Evolutionary conservation across 2,113 vertebrate species (phyloP).

Genomic region (Cheilinus undulatus): DNA sequence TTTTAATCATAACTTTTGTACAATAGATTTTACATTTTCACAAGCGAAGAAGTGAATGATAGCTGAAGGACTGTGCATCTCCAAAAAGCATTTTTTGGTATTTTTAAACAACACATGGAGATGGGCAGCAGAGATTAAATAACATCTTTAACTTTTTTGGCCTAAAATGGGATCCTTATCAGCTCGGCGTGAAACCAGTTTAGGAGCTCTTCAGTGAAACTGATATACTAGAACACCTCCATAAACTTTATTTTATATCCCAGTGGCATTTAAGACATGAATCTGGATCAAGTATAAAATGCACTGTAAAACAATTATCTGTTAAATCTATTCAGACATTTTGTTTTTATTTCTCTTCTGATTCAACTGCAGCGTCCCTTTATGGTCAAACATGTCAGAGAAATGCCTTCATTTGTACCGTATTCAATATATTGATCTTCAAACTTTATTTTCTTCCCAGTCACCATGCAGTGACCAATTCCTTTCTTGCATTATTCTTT

Average conservation of each 20-base stretch:
- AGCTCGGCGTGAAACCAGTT: not conserved
- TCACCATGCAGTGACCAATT: slow-evolving; percentile 46
- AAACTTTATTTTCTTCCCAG: slow-evolving; percentile 13
- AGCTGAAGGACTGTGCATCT: slow-evolving; percentile 60
- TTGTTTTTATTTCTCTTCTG: slow-evolving; percentile 1
- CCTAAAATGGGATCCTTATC: not conserved
- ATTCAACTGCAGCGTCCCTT: slow-evolving; percentile 5
- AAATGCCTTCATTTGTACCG: slow-evolving; percentile 14
- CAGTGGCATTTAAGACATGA: slow-evolving; percentile 6
- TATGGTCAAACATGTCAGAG: slow-evolving; percentile 16
- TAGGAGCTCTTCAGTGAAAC: not conserved
- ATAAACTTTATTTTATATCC: not conserved
- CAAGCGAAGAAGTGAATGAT: slow-evolving; percentile 81
- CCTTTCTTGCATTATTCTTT: slow-evolving; percentile 9
- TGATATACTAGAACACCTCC: slow-evolving; percentile 6
- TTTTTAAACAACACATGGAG: slow-evolving; percentile 59
- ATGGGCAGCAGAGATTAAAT: slow-evolving; percentile 58
- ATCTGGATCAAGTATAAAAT: slow-evolving; percentile 33
- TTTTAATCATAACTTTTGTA: slow-evolving; percentile 82
- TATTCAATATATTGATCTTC: slow-evolving; percentile 28
- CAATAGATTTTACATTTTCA: slow-evolving; percentile 86
- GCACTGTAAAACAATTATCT: slow-evolving; percentile 18
- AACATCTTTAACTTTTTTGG: slow-evolving; percentile 16
- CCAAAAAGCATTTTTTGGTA: slow-evolving; percentile 50
- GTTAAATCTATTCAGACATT: slow-evolving; percentile 23